Percentiles rank a stretch among this genome's conserved stretches.
phyloP scores from a whole-genome alignment of 2,888 invertebrate genomes.

The Lathronympha strigana region DNA sequence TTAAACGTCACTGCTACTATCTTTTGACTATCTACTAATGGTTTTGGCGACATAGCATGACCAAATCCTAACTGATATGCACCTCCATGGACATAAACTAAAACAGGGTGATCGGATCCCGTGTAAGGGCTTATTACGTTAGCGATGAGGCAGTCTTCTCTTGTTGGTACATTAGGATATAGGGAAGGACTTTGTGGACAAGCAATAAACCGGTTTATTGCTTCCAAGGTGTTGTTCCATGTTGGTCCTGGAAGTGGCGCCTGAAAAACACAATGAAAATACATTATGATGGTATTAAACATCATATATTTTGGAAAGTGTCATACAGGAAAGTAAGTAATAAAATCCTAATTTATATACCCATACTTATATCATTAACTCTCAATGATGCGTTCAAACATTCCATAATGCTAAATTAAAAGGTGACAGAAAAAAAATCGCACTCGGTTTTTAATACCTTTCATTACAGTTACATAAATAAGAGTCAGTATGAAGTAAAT shows the following conservation, averaged over 20 bases:
- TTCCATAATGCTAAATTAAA: too few species aligned
- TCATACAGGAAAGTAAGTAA: too few species aligned
- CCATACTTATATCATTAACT: too few species aligned
- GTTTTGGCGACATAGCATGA: background rate
- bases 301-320: too few species aligned
- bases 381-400: too few species aligned
- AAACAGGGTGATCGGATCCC: constrained; percentile 37
- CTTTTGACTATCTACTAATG: constrained; percentile 37
- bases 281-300: too few species aligned
- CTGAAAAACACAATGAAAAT: too few species aligned
- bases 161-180: background rate
- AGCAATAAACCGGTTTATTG: constrained; percentile 18
- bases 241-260: constrained; percentile 25
- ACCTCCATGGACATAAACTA: constrained; percentile 35
- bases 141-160: constrained; percentile 37
- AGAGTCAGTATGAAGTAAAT: too few species aligned
- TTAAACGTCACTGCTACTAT: constrained; percentile 43
- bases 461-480: too few species aligned
- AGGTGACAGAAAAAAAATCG: too few species aligned
- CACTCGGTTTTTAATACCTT: too few species aligned
- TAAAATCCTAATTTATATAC: too few species aligned
- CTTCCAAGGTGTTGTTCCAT: constrained; percentile 31
- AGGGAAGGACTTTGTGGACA: constrained; percentile 16
- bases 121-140: constrained; percentile 41
- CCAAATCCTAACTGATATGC: constrained; percentile 41